A percentile compares a stretch with the other conserved stretches of the same genome.
Conservation (phyloP, 1,140 invertebrate species). For the Leptinotarsa undecemlineata region DNA sequence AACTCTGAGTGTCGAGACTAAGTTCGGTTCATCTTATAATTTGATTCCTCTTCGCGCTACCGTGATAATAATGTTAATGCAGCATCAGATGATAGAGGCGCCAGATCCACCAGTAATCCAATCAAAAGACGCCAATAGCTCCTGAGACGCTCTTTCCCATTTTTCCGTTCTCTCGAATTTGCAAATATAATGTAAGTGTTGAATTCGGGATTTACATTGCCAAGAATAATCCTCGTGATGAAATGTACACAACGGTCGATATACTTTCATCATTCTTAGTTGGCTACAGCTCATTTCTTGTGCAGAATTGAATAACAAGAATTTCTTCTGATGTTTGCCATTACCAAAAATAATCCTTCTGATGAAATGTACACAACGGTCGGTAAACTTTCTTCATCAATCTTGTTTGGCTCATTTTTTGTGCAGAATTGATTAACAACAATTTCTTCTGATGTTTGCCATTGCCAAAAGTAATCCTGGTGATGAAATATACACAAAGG, state of each 20-base stretch:
- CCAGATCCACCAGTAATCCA: constrained; percentile 43
- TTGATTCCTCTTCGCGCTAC: constrained; percentile 40
- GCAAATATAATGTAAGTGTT: constrained; percentile 9
- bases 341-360: background rate
- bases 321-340: background rate
- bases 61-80: constrained; percentile 47
- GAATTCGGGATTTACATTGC: background rate
- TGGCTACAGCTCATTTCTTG: too few relatives aligned
- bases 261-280: too few relatives aligned
- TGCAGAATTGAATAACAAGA: too few relatives aligned
- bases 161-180: constrained; percentile 39
- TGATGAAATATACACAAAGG: too few relatives aligned
- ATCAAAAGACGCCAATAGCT: constrained; percentile 44
- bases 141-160: constrained; percentile 37
- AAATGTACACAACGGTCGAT: too few relatives aligned
- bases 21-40: constrained; percentile 38
- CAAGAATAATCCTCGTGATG: background rate
- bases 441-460: background rate
- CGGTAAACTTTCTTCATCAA: too few relatives aligned
- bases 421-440: too few relatives aligned
- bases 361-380: too few relatives aligned
- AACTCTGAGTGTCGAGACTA: constrained; percentile 28
- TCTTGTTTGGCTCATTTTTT: too few relatives aligned
- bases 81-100: constrained; percentile 40
- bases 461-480: background rate